Evolutionary conservation across 2,797 vertebrate genomes (phyloP), one percentile per base, ranked within the genome.

Genomic region (Sebastiscus tertius): DNA sequence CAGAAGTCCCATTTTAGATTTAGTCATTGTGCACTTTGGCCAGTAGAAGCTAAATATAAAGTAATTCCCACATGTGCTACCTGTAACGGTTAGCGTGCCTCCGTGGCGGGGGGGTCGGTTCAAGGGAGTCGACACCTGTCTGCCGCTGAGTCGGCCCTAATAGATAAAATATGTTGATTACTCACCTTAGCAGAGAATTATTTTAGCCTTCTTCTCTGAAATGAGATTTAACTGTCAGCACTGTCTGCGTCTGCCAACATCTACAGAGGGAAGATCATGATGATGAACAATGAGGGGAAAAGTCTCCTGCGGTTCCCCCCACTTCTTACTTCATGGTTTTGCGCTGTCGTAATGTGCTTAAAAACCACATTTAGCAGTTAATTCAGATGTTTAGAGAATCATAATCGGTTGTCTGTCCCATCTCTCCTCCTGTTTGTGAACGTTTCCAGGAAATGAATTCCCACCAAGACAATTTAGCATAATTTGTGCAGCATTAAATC

Each of bases 221-320:
- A 78, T 75, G 59, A 88, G 77, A 88, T 88, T 84, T 81, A 86
- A 80, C 81, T 90, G 81, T 92, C 90, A 82, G 72, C 86, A 56
- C 46, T 2, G 52, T 79, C 65, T 64, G 62, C 16, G 6, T 89
- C 85, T 84, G 87, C 85, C 82, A 88, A 83, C 66, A 82, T 88
- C 66, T 76, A 68, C 75, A 72, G 62, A 74, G 75, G 24, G 56
- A 75, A 72, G 75, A 82, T 82, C 27, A 22, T 56, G 68, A 84
- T 46, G 75, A 79, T 49, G 76, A 79, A 67, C 71, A 79, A 70
- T 24, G 63, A 75, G 61, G 52, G 33, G 46, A 31, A 27, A 70
- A 66, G 73, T 84, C 82, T 87, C 69, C 46, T 61, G 64, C 67
- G 79, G 31, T 63, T 58, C 58, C 79, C 79, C 36, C 55, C 63